These are phyloP conservation scores for Bombus sibiricus DNA, from an alignment of 1,140 invertebrate species.

Conservation along the genomic window DNA sequence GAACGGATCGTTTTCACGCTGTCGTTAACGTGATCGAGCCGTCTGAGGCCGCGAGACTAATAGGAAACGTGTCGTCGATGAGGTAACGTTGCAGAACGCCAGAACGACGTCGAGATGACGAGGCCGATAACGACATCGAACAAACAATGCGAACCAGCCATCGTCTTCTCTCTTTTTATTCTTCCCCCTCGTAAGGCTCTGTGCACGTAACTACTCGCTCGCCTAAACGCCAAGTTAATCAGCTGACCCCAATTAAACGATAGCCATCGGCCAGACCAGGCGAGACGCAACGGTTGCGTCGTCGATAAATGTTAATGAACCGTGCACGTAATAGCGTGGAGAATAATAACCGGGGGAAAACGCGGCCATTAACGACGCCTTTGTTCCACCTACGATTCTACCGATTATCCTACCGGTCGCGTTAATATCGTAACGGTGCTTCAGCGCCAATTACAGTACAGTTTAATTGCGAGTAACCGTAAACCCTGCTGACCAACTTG, in stretches of 20 bases:
- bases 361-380: constrained; percentile 51
- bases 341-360: constrained; percentile 56
- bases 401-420: constrained; percentile 44
- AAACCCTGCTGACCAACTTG: constrained; percentile 22
- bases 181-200: not conserved
- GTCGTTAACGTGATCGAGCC: not conserved
- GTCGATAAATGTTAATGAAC: constrained; percentile 68
- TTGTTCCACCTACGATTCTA: constrained; percentile 58
- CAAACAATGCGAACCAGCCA: constrained; percentile 53
- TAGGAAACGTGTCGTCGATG: constrained; percentile 29
- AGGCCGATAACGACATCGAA: constrained; percentile 38
- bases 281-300: constrained; percentile 61
- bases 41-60: not conserved
- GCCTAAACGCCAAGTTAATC: constrained; percentile 57
- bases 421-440: constrained; percentile 47
- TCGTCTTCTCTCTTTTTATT: constrained; percentile 7
- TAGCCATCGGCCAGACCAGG: constrained; percentile 56
- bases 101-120: constrained; percentile 35
- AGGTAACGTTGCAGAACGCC: constrained; percentile 11
- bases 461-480: constrained; percentile 27
- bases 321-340: constrained; percentile 54
- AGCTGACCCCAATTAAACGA: constrained; percentile 67
- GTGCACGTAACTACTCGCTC: not conserved
- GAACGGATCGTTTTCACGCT: constrained; percentile 9
- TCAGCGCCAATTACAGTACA: constrained; percentile 32